A percentile compares a stretch with the other conserved stretches of the same genome.
Evolutionary conservation across 2,113 vertebrate species (phyloP).

Genomic region (Spheniscus mendiculus): DNA sequence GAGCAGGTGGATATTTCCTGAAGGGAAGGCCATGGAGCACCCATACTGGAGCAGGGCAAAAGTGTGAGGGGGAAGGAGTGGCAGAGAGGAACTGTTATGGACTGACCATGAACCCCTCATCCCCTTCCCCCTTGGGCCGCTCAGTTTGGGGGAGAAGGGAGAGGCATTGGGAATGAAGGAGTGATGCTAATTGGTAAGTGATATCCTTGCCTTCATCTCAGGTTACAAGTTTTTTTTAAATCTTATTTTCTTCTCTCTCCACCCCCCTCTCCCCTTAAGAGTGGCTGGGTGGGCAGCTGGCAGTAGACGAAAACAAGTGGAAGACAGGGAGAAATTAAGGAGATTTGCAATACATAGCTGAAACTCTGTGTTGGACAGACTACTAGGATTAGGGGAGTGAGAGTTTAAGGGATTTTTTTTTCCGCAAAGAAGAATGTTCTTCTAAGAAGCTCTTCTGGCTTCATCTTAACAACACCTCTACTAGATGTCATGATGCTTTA

Average conservation of each 20-base stretch:
- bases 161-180: neutral
- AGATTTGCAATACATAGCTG: neutral
- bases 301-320: neutral
- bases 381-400: neutral
- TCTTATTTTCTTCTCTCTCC: neutral
- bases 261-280: rapidly evolving
- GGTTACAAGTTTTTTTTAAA: rapidly evolving
- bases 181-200: neutral
- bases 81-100: neutral
- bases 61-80: neutral
- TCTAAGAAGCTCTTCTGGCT: neutral
- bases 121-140: rapidly evolving
- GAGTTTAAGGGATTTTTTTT: neutral
- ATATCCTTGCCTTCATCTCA: neutral
- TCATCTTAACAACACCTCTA: neutral
- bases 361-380: neutral
- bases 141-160: neutral
- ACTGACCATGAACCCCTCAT: rapidly evolving
- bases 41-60: neutral
- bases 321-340: neutral
- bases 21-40: neutral
- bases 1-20: neutral
- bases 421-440: neutral
- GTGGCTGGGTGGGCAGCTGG: neutral
- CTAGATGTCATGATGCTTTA: neutral